phyloP scores from a whole-genome alignment of 2,888 invertebrate genomes.

The Tenthredo mesomela region DNA sequence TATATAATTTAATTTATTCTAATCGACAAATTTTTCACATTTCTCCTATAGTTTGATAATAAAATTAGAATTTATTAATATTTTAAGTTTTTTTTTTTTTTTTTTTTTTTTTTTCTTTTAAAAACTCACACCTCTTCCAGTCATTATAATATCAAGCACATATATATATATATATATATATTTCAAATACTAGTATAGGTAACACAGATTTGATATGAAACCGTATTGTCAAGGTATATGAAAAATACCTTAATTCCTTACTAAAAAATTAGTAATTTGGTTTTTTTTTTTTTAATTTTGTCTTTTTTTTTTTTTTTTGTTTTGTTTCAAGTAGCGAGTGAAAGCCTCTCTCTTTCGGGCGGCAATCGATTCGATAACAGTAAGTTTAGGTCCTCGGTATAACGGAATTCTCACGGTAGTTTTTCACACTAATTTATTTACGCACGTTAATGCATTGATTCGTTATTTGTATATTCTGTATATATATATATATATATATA shows the following conservation, averaged over 20 bases:
- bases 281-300: background rate
- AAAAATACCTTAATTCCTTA: background rate
- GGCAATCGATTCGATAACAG: constrained; percentile 36
- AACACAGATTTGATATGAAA: constrained; percentile 15
- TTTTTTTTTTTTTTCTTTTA: background rate
- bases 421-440: constrained; percentile 11
- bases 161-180: too few species aligned
- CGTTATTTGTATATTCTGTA: background rate
- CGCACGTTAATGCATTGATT: background rate
- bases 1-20: background rate
- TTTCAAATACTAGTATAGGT: background rate
- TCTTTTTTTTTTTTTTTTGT: background rate
- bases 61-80: too few species aligned
- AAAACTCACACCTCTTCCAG: background rate
- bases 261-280: background rate
- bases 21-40: background rate
- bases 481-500: too few species aligned
- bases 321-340: background rate
- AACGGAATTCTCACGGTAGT: background rate
- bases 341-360: constrained; percentile 14
- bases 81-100: background rate
- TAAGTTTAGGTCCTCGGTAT: constrained; percentile 15
- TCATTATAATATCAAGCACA: background rate
- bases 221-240: background rate
- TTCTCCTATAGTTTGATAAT: background rate